A percentile compares a stretch with the other conserved stretches of the same genome.
Evolutionary conservation across 2,888 invertebrate species (phyloP).

Genomic region (Xestia xanthographa): DNA sequence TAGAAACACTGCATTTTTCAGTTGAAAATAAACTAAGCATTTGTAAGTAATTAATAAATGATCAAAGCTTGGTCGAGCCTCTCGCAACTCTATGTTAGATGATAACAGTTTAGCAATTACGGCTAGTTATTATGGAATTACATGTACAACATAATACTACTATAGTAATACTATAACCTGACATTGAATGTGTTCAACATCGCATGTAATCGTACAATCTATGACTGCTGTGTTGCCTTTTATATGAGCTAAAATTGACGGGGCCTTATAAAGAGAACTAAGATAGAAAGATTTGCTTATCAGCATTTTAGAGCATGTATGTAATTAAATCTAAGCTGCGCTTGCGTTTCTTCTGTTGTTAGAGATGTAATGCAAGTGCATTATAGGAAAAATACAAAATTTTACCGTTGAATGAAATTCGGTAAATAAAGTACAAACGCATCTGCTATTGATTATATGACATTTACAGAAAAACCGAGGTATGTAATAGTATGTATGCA

Average conservation of each 20-base stretch:
- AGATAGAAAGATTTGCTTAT: conserved; percentile 19
- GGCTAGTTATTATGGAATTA: conserved; percentile 41
- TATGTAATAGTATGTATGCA: too few species aligned
- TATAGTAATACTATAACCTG: conserved; percentile 19
- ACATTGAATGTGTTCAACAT: conserved; percentile 42
- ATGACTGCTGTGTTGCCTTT: conserved; percentile 54
- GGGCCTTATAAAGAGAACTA: conserved; percentile 63
- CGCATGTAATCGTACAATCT: conserved; percentile 24
- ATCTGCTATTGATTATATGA: not conserved
- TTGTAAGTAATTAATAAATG: not conserved
- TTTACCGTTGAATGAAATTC: not conserved
- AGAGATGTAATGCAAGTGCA: not conserved
- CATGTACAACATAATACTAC: conserved; percentile 35
- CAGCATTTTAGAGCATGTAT: conserved; percentile 27
- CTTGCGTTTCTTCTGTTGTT: not conserved
- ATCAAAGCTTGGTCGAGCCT: conserved; percentile 28
- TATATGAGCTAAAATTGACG: conserved; percentile 46
- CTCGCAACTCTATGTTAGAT: conserved; percentile 30
- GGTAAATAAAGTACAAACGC: conserved; percentile 19
- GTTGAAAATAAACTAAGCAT: not conserved
- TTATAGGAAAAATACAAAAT: not conserved
- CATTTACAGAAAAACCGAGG: not conserved
- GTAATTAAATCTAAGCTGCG: not conserved
- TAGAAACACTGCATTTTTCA: not conserved
- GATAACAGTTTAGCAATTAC: conserved; percentile 42